Evolutionary conservation across 2,113 vertebrate species (phyloP).

Genomic region (Rattus norvegicus): DNA sequence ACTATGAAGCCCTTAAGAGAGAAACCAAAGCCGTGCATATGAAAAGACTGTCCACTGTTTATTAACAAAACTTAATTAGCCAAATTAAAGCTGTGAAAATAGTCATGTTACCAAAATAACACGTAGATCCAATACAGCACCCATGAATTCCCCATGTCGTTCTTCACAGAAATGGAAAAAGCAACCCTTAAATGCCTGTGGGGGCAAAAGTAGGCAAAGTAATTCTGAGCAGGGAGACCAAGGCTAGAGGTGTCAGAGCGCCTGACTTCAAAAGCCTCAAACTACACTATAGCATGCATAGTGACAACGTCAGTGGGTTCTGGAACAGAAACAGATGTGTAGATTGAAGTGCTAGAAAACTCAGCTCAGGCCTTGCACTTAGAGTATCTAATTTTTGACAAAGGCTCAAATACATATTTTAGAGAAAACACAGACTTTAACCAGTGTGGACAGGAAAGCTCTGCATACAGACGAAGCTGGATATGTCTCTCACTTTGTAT

Average conservation of each 20-base stretch:
- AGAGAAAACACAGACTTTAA: background rate
- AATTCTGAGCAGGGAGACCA: background rate
- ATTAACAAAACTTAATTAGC: background rate
- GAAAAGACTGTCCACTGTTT: background rate
- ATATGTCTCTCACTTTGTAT: background rate
- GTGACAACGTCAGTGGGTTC: background rate
- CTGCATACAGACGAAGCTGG: background rate
- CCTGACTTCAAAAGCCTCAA: background rate
- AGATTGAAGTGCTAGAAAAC: background rate
- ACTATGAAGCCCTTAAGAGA: background rate
- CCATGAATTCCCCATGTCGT: background rate
- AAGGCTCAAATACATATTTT: background rate
- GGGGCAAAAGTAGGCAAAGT: background rate
- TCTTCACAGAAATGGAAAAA: background rate
- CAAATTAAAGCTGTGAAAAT: background rate
- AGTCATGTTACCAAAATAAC: background rate
- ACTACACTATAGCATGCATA: background rate
- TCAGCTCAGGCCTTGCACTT: background rate
- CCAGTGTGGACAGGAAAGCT: background rate
- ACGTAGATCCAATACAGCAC: background rate
- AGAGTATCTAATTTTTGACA: background rate
- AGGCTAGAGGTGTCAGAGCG: background rate
- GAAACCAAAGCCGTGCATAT: background rate
- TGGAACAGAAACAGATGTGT: background rate
- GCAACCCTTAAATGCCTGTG: background rate